phyloP scores from a whole-genome alignment of 2,113 vertebrate species.

The Notechis scutatus region DNA sequence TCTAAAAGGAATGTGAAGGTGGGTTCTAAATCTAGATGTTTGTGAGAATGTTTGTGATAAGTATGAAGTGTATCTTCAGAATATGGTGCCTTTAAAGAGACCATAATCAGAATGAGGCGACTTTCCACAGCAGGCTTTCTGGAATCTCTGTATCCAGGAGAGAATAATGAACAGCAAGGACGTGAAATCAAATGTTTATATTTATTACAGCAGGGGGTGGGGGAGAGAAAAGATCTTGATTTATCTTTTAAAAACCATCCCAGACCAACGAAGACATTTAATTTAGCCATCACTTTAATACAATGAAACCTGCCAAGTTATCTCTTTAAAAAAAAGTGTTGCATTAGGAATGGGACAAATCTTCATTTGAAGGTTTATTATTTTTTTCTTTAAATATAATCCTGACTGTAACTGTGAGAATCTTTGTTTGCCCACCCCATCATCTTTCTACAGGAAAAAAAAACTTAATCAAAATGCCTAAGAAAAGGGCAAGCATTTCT shows the following conservation, averaged over 20 bases:
- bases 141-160: not conserved
- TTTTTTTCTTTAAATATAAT: constrained; percentile 44
- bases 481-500: constrained; percentile 58
- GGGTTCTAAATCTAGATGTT: not conserved
- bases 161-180: constrained; percentile 57
- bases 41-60: not conserved
- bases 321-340: constrained; percentile 60
- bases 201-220: constrained; percentile 71
- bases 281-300: constrained; percentile 85
- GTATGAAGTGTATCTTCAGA: not conserved
- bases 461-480: constrained; percentile 73
- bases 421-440: constrained; percentile 47
- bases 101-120: not conserved
- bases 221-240: constrained; percentile 49
- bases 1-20: not conserved
- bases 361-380: constrained; percentile 25
- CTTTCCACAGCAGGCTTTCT: not conserved
- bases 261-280: constrained; percentile 71
- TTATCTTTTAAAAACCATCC: constrained; percentile 60
- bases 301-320: constrained; percentile 79
- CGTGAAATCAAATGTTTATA: constrained; percentile 63
- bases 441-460: constrained; percentile 57
- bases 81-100: not conserved
- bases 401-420: constrained; percentile 78
- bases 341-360: constrained; percentile 60